Base-by-base conservation (phyloP, 2,113 vertebrate species). In the Caloenas nicobarica region DNA sequence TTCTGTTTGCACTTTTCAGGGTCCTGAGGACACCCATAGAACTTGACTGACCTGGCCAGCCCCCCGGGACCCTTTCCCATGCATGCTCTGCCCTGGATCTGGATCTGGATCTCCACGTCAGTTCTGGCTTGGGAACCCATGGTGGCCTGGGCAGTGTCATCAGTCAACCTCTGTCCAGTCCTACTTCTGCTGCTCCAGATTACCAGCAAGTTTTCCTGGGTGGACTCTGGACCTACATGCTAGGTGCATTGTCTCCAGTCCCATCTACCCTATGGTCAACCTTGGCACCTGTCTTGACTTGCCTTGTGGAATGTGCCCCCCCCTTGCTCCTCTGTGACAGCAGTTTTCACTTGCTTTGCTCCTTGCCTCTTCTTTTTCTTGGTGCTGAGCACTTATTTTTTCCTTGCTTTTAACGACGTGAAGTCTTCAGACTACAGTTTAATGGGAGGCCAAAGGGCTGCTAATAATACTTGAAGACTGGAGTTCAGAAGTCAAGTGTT, bases 401-500 rank as follows among this genome's bases (percentile, higher is more conserved):
- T 53, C 23, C 42, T 87, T 80, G 31, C 38, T 77, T n/a, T 91
- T 81, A 91, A 81, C 7, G 21, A 86, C 79, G 26, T 50, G 65
- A 81, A 90, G 28, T 66, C 88, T 76, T 73, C 91, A 72, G 38
- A 64, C 60, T 95, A 29, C 34, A 82, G 16, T 84, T 90, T 93
- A 94, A 96, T 88, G 68, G 62, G 64, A 89, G 82, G 95, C 61
- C 68, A 95, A 96, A 94, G 33, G 74, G 24, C 34, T 77, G 82
- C 84, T 95, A 95, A 96, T 93, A 85, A 82, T 65, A 88, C 81
- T 91, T 77, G 71, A 93, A 77, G 50, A 36, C 44, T 60, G 68
- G 25, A 97, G 91, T 95, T 86, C 81, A 91, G 70, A 88, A 53
- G 50, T 95, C 91, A 97, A 96, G 92, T 81, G 84, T 23, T 91